Conservation (phyloP, 2,888 invertebrate genomes). For the Nowickia ferox region DNA sequence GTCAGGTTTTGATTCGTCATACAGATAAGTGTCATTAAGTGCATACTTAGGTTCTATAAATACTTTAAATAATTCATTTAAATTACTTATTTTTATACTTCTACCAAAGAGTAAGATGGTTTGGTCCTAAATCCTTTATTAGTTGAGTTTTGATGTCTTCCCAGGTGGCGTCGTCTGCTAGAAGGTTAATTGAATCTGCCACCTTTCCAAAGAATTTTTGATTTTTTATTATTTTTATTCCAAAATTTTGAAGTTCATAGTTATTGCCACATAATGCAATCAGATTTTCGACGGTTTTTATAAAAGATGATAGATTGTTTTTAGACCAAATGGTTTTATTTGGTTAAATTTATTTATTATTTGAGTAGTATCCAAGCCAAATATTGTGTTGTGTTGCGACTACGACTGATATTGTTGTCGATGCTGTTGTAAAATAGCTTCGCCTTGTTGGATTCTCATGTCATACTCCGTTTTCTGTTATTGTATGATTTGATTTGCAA, state of each 20-base stretch:
- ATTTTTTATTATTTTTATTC: constrained; percentile 44
- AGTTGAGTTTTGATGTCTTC: constrained; percentile 10
- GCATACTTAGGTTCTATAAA: constrained; percentile 44
- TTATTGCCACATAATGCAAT: constrained; percentile 23
- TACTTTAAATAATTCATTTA: constrained; percentile 45
- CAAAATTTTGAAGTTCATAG: constrained; percentile 36
- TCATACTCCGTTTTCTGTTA: constrained; percentile 39
- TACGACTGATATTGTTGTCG: constrained; percentile 30
- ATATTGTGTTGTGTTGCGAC: no score
- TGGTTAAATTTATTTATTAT: constrained; percentile 33
- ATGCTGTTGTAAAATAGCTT: constrained; percentile 34
- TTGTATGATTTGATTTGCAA: constrained; percentile 31
- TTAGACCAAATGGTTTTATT: constrained; percentile 44
- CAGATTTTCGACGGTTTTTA: constrained; percentile 38
- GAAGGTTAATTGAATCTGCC: constrained; percentile 36
- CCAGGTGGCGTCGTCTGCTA: constrained; percentile 33
- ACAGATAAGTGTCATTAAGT: constrained; percentile 14
- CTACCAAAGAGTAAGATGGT: background rate
- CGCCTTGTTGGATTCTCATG: constrained; percentile 27
- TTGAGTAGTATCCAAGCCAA: background rate
- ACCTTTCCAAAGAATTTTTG: constrained; percentile 44
- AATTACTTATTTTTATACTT: constrained; percentile 53
- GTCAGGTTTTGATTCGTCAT: background rate
- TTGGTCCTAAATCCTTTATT: no score
- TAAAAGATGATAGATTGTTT: constrained; percentile 40